Conservation (phyloP, 2,888 invertebrate genomes). For the Seira ritae region DNA sequence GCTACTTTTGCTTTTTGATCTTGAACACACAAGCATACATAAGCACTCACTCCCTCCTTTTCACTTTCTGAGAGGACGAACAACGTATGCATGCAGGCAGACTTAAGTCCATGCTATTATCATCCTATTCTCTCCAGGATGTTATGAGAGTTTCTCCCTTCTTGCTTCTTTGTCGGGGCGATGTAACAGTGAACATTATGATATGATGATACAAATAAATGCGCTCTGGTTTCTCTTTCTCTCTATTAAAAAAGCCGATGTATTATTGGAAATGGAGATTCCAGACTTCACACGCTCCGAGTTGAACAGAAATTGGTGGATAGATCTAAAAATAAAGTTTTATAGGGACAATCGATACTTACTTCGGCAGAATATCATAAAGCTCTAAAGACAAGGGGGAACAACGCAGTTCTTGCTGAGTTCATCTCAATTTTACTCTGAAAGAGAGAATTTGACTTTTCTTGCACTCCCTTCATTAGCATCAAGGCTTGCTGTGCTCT, state of each 20-base stretch:
- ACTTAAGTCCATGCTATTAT: slow-evolving; percentile 1
- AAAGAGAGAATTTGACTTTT: slow-evolving; percentile 42
- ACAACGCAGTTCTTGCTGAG: slow-evolving; percentile 38
- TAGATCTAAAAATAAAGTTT: too few species aligned
- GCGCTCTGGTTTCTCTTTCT: neutral
- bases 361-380: too few species aligned
- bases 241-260: slow-evolving; percentile 32
- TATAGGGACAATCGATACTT: too few species aligned
- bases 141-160: neutral
- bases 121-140: neutral
- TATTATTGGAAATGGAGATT: neutral
- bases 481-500: slow-evolving; percentile 32
- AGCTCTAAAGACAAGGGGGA: slow-evolving; percentile 22
- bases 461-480: slow-evolving; percentile 20
- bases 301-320: too few species aligned
- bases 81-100: slow-evolving; percentile 24
- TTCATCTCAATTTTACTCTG: slow-evolving; percentile 33
- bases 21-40: too few species aligned
- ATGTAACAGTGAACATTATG: too few species aligned
- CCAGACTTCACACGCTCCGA: too few species aligned
- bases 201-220: neutral
- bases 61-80: too few species aligned
- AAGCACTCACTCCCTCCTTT: slow-evolving; percentile 49
- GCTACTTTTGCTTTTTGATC: slow-evolving; percentile 50
- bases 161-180: slow-evolving; percentile 42